These are phyloP conservation scores for Tinea semifulvella DNA, from an alignment of 2,888 invertebrate species.

Conservation along the genomic window DNA sequence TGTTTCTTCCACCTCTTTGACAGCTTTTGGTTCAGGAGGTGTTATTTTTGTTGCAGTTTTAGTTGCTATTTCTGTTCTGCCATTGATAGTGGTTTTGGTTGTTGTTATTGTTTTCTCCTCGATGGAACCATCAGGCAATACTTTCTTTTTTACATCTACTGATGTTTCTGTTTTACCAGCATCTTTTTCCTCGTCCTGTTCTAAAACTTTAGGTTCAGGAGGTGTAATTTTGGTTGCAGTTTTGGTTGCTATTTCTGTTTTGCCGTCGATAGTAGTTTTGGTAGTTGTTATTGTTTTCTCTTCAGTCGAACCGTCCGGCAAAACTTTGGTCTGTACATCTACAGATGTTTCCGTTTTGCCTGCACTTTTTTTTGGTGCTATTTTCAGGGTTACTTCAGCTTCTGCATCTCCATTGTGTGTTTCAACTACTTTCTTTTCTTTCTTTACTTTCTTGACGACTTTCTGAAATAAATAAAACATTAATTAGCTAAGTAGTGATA, in stretches of 20 bases:
- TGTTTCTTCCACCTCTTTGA: slow-evolving; percentile 38
- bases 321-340: slow-evolving; percentile 43
- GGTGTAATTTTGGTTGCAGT: slow-evolving; percentile 51
- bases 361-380: slow-evolving; percentile 47
- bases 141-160: slow-evolving; percentile 47
- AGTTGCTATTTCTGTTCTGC: slow-evolving; percentile 50
- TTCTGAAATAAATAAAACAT: too few species aligned
- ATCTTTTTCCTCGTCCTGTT: slow-evolving; percentile 34
- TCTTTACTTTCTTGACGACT: slow-evolving; percentile 40
- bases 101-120: slow-evolving; percentile 55
- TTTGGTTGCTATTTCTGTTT: slow-evolving; percentile 49
- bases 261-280: slow-evolving; percentile 52
- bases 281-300: slow-evolving; percentile 56
- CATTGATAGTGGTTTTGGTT: slow-evolving; percentile 52
- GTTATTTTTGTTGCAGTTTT: slow-evolving; percentile 50
- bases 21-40: slow-evolving; percentile 38
- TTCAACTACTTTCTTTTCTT: slow-evolving; percentile 36
- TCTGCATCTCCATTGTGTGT: slow-evolving; percentile 44
- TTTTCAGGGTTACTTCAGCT: slow-evolving; percentile 43
- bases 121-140: slow-evolving; percentile 45
- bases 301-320: slow-evolving; percentile 49
- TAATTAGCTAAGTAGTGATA: too few species aligned
- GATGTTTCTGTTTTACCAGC: slow-evolving; percentile 53
- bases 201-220: slow-evolving; percentile 34
- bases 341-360: slow-evolving; percentile 56